Conservation (phyloP, 2,888 invertebrate genomes). For the Synanthedon myopaeformis region DNA sequence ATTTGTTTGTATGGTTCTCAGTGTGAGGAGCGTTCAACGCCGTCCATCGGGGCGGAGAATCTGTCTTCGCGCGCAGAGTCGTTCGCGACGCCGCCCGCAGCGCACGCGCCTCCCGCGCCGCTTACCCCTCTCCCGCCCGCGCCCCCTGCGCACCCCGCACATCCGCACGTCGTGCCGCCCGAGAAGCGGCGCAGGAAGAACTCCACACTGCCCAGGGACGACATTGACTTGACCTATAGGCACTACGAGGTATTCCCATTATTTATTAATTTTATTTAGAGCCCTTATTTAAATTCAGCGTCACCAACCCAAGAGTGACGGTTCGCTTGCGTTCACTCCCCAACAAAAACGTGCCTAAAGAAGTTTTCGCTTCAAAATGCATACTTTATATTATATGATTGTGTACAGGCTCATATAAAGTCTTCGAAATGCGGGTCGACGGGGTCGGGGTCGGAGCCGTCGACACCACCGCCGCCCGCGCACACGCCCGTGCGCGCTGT, state of each 20-base stretch:
- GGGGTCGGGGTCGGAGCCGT: slow-evolving; percentile 62
- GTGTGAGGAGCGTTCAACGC: slow-evolving; percentile 62
- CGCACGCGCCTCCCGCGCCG: slow-evolving; percentile 27
- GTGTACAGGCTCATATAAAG: slow-evolving; percentile 41
- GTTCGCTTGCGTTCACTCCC: no score
- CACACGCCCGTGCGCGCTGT: slow-evolving; percentile 40
- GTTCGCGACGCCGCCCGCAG: slow-evolving; percentile 53
- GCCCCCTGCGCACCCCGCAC: slow-evolving; percentile 20
- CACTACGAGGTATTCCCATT: slow-evolving; percentile 65
- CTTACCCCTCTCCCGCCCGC: slow-evolving; percentile 14
- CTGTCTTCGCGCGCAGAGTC: slow-evolving; percentile 49
- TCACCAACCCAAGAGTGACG: no score
- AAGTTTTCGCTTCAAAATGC: no score
- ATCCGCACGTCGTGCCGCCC: slow-evolving; percentile 26
- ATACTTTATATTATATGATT: neutral
- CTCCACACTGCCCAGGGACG: slow-evolving; percentile 50
- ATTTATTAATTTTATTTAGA: slow-evolving; percentile 13
- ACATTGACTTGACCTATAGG: slow-evolving; percentile 45
- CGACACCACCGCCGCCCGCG: slow-evolving; percentile 64
- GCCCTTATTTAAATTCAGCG: no score
- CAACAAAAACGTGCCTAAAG: neutral
- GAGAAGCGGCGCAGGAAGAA: slow-evolving; percentile 63
- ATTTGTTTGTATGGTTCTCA: slow-evolving; percentile 13
- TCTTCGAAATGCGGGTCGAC: slow-evolving; percentile 47
- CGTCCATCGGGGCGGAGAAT: slow-evolving; percentile 61